Percentiles rank a stretch among this genome's conserved stretches.
phyloP scores from a whole-genome alignment of 2,797 vertebrate genomes.

The Mastacembelus armatus region DNA sequence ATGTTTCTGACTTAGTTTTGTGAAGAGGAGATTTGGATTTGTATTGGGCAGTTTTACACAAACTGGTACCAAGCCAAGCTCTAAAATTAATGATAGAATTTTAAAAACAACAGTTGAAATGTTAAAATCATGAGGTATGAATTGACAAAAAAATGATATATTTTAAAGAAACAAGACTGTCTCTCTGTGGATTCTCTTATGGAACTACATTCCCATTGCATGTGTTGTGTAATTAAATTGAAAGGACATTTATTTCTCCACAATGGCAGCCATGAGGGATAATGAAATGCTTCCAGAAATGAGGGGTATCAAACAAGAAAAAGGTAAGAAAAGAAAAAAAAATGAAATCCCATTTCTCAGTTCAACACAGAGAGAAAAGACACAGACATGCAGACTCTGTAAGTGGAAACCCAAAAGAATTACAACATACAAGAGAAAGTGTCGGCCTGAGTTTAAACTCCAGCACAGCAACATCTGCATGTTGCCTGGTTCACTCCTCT shows the following conservation, averaged over 20 bases:
- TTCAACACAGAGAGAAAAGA: not conserved
- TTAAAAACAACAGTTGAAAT: too few species aligned
- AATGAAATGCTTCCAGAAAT: not conserved
- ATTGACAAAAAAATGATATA: not conserved
- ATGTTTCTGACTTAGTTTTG: too few species aligned
- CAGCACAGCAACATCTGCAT: conserved; percentile 16
- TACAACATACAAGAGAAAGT: conserved; percentile 28
- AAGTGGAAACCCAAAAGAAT: conserved; percentile 34
- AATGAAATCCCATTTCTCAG: not conserved
- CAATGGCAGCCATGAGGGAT: conserved; percentile 1
- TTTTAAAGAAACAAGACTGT: not conserved
- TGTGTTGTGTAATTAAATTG: conserved; percentile 26
- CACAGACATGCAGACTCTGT: conserved; percentile 15
- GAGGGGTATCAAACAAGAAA: not conserved
- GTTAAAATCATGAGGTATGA: not conserved
- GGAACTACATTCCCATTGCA: not conserved
- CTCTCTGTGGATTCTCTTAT: not conserved
- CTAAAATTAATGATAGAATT: not conserved
- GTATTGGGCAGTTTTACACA: not conserved
- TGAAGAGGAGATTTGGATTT: not conserved
- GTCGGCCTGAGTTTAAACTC: conserved; percentile 46
- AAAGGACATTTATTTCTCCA: not conserved
- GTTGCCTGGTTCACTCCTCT: conserved; percentile 16
- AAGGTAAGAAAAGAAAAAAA: not conserved
- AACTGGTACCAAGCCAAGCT: not conserved